Conservation (phyloP, 1,140 invertebrate genomes). For the Zaprionus ghesquierei region DNA sequence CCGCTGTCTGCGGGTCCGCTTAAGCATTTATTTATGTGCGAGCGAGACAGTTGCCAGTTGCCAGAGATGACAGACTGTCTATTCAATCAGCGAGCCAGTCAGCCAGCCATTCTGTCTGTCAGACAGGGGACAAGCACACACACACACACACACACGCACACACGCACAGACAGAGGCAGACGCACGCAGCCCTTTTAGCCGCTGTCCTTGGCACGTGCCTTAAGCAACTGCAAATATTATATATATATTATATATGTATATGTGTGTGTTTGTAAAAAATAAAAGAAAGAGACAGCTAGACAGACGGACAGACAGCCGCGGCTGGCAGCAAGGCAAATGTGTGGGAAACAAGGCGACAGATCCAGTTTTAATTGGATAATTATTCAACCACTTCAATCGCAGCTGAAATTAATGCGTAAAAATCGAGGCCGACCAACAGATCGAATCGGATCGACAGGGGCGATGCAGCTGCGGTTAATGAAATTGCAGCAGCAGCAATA, state of each 20-base stretch:
- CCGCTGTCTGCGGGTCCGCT: slow-evolving; percentile 29
- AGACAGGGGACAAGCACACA: slow-evolving; percentile 49
- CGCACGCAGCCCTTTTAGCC: slow-evolving; percentile 18
- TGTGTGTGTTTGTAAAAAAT: background rate
- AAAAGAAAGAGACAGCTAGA: background rate
- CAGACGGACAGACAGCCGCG: background rate
- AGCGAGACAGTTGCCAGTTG: slow-evolving; percentile 5
- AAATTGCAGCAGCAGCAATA: slow-evolving; percentile 25
- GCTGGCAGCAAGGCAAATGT: slow-evolving; percentile 13
- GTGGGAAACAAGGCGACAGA: slow-evolving; percentile 28
- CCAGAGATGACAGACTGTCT: slow-evolving; percentile 37
- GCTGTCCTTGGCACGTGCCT: slow-evolving; percentile 42
- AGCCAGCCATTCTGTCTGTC: slow-evolving; percentile 27
- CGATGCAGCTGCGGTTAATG: slow-evolving; percentile 15
- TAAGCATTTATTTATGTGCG: slow-evolving; percentile 31
- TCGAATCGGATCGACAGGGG: background rate
- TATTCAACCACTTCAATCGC: slow-evolving; percentile 67
- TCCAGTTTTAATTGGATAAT: slow-evolving; percentile 76
- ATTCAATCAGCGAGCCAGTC: slow-evolving; percentile 47
- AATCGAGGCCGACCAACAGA: background rate
- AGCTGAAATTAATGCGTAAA: slow-evolving; percentile 51
- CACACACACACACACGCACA: slow-evolving; percentile 25
- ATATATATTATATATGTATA: background rate
- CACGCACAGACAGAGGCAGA: slow-evolving; percentile 15
- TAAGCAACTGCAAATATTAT: slow-evolving; percentile 5